These are phyloP conservation scores for Mustelus asterias DNA, from an alignment of 2,113 vertebrate genomes.

Conservation along the genomic window DNA sequence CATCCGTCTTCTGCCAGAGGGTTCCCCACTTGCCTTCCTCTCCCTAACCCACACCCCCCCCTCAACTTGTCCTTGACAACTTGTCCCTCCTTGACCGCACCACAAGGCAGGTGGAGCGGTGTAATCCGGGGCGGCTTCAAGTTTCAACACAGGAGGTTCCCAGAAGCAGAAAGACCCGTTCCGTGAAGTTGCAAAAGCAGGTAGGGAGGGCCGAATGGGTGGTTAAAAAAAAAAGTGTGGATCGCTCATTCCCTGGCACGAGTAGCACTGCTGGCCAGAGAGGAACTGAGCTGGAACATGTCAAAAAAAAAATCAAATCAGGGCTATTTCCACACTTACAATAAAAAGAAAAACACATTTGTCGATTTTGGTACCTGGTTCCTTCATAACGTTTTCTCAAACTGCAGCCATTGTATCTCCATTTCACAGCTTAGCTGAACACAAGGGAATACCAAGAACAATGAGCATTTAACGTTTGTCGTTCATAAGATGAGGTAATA, in stretches of 20 bases:
- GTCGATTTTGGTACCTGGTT: not conserved
- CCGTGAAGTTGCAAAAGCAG: not conserved
- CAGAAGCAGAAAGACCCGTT: not conserved
- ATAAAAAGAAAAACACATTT: not conserved
- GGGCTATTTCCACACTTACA: conserved; percentile 5
- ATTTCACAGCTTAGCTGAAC: not conserved
- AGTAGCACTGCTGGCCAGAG: no score
- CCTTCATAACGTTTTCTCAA: not conserved
- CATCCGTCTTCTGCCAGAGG: not conserved
- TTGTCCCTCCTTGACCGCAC: not conserved
- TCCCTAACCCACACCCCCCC: no score
- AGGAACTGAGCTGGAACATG: not conserved
- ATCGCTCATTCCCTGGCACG: not conserved
- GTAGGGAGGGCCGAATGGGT: not conserved
- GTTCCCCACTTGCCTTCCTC: not conserved
- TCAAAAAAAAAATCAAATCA: not conserved
- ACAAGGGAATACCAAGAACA: not conserved
- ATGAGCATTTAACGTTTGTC: no score
- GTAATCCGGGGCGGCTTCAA: not conserved
- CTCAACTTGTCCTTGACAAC: not conserved
- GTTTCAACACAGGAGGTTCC: not conserved
- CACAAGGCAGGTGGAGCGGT: not conserved
- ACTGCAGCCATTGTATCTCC: not conserved
- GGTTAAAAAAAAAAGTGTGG: not conserved
- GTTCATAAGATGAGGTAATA: not conserved